These are phyloP conservation scores for Indicator indicator DNA, from an alignment of 2,113 vertebrate species.

Conservation along the genomic window DNA sequence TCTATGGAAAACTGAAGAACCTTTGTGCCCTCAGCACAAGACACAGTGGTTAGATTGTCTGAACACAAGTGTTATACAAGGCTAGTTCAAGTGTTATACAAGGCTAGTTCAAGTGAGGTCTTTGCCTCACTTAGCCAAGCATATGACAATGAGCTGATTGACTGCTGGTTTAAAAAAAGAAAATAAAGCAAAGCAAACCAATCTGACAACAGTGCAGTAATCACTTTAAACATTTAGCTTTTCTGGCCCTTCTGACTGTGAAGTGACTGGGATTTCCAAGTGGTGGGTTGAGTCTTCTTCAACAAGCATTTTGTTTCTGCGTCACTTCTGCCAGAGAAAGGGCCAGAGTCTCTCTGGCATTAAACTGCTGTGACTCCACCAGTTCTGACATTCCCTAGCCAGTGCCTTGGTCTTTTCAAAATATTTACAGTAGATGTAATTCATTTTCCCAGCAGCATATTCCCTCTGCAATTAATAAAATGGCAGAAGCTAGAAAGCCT, in stretches of 20 bases:
- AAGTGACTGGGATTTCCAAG: not conserved
- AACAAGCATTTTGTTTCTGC: not conserved
- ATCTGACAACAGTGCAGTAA: not conserved
- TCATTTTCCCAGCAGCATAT: slow-evolving; percentile 33
- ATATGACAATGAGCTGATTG: slow-evolving; percentile 46
- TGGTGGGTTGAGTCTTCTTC: not conserved
- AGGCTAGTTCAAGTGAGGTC: slow-evolving; percentile 55
- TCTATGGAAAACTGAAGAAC: slow-evolving; percentile 69
- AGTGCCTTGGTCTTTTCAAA: slow-evolving; percentile 15
- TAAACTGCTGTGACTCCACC: not conserved
- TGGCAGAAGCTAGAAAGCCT: not conserved
- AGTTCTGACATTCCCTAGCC: not conserved
- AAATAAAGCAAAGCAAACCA: not conserved
- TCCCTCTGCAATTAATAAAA: slow-evolving; percentile 26
- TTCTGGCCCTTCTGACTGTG: not conserved
- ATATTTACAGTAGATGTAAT: not conserved
- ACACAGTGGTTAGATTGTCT: slow-evolving; percentile 62
- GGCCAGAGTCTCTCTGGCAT: not conserved
- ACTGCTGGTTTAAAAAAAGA: not conserved
- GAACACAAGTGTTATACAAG: slow-evolving; percentile 50
- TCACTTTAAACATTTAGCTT: slow-evolving; percentile 29
- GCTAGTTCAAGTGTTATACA: slow-evolving; percentile 47
- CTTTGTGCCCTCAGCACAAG: slow-evolving; percentile 55
- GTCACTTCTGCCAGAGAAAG: not conserved
- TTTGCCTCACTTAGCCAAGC: slow-evolving; percentile 6